Evolutionary conservation across 2,113 vertebrate species (phyloP).

Genomic region (Chamaea fasciata): DNA sequence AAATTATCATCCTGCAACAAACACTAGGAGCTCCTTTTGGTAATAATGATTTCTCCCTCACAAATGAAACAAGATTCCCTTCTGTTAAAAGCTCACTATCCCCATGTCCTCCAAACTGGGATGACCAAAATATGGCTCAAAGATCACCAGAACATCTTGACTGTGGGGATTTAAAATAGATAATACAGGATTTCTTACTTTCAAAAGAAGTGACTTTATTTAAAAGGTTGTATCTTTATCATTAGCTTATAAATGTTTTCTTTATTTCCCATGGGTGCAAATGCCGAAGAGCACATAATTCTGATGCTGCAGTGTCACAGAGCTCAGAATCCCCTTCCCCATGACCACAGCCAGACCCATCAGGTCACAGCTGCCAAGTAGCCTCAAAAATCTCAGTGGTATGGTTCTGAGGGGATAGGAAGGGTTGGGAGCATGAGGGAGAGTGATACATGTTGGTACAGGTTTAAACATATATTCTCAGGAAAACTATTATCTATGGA

Average conservation of each 20-base stretch:
- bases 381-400: not conserved
- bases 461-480: not conserved
- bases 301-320: not conserved
- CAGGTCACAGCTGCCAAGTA: not conserved
- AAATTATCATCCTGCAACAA: not conserved
- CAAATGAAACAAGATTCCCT: not conserved
- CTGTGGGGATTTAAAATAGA: not conserved
- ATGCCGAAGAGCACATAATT: fast-evolving
- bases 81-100: not conserved
- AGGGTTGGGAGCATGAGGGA: not conserved
- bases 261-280: not conserved
- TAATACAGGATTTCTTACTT: not conserved
- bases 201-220: not conserved
- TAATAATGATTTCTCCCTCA: not conserved
- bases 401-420: not conserved
- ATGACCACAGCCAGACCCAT: not conserved
- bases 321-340: not conserved
- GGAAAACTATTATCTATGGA: not conserved
- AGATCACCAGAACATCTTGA: not conserved
- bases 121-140: not conserved
- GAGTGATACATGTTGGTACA: not conserved
- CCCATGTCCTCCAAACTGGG: not conserved
- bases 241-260: not conserved
- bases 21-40: not conserved
- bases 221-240: not conserved